Conservation (phyloP, 1,140 invertebrate species). For the Fopius arisanus region DNA sequence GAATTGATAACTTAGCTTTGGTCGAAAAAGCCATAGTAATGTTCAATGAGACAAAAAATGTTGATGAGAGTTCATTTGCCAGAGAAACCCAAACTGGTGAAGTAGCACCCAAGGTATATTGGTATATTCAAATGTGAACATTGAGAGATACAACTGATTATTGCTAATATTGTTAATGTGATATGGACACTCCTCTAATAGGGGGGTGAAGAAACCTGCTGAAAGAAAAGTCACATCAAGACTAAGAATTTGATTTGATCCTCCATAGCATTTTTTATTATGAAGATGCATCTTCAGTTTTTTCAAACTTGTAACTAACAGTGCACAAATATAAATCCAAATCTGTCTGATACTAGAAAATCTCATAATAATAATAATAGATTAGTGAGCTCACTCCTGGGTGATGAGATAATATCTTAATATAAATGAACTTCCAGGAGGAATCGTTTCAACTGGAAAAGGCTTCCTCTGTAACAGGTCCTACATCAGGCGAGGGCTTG, state of each 20-base stretch:
- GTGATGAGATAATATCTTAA: neutral
- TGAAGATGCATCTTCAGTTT: too few species aligned
- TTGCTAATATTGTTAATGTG: too few species aligned
- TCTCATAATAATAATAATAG: too few species aligned
- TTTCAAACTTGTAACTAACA: too few species aligned
- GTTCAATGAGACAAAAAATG: slow-evolving; percentile 34
- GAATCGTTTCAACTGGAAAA: slow-evolving; percentile 33
- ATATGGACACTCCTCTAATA: neutral
- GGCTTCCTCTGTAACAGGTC: slow-evolving; percentile 30
- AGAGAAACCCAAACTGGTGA: slow-evolving; percentile 50
- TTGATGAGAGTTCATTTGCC: slow-evolving; percentile 43
- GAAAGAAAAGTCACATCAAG: neutral
- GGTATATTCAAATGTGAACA: neutral
- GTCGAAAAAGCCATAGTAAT: too few species aligned
- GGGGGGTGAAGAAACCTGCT: neutral
- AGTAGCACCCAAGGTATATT: slow-evolving; percentile 44
- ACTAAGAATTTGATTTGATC: neutral
- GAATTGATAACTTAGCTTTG: too few species aligned
- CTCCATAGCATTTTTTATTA: too few species aligned
- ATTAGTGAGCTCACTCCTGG: too few species aligned
- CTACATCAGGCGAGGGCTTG: slow-evolving; percentile 51
- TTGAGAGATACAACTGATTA: too few species aligned
- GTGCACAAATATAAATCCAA: too few species aligned
- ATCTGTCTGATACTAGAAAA: too few species aligned
- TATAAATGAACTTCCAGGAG: slow-evolving; percentile 2